These are phyloP conservation scores for Stigmatopora argus DNA, from an alignment of 2,113 vertebrate species.

Conservation along the genomic window DNA sequence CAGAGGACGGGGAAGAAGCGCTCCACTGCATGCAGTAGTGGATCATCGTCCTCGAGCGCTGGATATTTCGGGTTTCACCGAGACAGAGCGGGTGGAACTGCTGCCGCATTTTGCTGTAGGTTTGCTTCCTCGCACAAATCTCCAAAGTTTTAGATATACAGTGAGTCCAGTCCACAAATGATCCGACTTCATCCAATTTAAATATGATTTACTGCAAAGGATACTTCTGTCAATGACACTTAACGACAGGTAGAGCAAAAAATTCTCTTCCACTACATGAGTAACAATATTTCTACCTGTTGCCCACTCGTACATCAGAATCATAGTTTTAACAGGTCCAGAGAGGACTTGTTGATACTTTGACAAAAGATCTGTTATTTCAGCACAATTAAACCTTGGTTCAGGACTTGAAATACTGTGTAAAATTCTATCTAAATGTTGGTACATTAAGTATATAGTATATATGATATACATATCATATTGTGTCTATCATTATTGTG, in stretches of 20 bases:
- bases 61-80: conserved; percentile 84
- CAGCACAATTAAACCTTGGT: not conserved
- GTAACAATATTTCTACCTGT: not conserved
- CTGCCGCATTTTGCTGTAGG: conserved; percentile 97
- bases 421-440: too few relatives aligned
- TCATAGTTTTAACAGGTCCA: not conserved
- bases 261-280: not conserved
- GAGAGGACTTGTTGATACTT: not conserved
- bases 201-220: not conserved
- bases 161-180: not conserved
- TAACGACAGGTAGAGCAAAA: not conserved
- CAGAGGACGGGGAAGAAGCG: conserved; percentile 79
- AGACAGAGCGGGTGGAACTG: conserved; percentile 83
- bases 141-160: not conserved
- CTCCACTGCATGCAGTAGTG: conserved; percentile 79
- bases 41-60: conserved; percentile 89
- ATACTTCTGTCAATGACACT: not conserved
- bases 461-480: not conserved
- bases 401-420: not conserved
- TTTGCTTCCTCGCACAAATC: conserved; percentile 12
- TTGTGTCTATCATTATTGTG: not conserved
- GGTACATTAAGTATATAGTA: too few relatives aligned
- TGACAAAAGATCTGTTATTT: not conserved
- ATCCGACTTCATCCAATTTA: not conserved
- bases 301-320: not conserved